phyloP scores from a whole-genome alignment of 2,113 vertebrate species.

The Syngnathus typhle region DNA sequence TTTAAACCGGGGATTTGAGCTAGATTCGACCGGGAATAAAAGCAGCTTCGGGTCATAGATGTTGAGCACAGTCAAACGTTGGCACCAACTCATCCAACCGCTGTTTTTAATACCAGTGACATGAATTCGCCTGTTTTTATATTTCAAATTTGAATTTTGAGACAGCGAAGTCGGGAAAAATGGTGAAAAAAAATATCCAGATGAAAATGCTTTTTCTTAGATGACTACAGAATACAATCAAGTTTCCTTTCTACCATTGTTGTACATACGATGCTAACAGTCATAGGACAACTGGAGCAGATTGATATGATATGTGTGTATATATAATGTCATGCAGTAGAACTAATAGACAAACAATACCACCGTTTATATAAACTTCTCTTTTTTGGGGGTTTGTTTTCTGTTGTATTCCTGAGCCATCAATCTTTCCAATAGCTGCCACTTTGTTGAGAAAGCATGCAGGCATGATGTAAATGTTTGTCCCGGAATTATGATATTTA shows the following conservation, averaged over 20 bases:
- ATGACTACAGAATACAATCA: slow-evolving; percentile 76
- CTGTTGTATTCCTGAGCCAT: slow-evolving; percentile 86
- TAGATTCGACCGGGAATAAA: slow-evolving; percentile 44
- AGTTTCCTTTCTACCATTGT: slow-evolving; percentile 80
- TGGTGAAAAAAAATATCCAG: slow-evolving; percentile 40
- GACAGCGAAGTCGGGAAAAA: slow-evolving; percentile 28
- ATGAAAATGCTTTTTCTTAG: slow-evolving; percentile 71
- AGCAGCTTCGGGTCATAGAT: slow-evolving; percentile 49
- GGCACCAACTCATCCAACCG: slow-evolving; percentile 69
- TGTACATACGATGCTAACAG: slow-evolving; percentile 75
- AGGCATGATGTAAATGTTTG: slow-evolving; percentile 99
- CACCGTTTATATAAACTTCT: slow-evolving; percentile 75
- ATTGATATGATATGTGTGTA: slow-evolving; percentile 91
- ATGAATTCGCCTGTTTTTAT: slow-evolving; percentile 65
- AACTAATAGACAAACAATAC: slow-evolving; percentile 85
- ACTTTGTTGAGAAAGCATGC: slow-evolving; percentile 99
- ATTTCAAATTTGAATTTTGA: slow-evolving; percentile 68
- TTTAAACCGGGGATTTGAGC: slow-evolving; percentile 62
- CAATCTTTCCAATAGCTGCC: slow-evolving; percentile 94
- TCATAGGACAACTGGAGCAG: slow-evolving; percentile 53
- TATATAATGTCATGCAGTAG: slow-evolving; percentile 95
- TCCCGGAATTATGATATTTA: slow-evolving; percentile 99
- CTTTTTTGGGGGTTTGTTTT: slow-evolving; percentile 58
- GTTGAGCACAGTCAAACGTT: slow-evolving; percentile 84
- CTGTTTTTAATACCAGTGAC: slow-evolving; percentile 77